phyloP scores from a whole-genome alignment of 2,797 vertebrate species.

The Microctenopoma stevenorrisi region DNA sequence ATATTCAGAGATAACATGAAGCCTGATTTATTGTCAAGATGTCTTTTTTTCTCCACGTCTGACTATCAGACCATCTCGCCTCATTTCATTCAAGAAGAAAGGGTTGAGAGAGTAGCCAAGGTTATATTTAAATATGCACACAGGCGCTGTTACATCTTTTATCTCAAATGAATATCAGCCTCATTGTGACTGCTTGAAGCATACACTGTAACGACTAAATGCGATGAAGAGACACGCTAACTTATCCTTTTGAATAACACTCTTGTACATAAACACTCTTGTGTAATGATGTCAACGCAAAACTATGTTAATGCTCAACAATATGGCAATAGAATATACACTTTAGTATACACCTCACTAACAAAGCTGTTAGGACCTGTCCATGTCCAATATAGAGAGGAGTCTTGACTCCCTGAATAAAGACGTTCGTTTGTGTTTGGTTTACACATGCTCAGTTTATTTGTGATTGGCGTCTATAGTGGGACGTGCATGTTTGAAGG shows the following conservation, averaged over 20 bases:
- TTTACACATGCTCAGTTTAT: slow-evolving; percentile 34
- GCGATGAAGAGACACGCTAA: slow-evolving; percentile 2
- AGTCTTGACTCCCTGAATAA: slow-evolving; percentile 43
- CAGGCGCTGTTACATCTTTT: slow-evolving; percentile 29
- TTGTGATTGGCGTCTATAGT: slow-evolving; percentile 8
- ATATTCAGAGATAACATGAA: slow-evolving; percentile 58
- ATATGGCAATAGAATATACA: slow-evolving; percentile 21
- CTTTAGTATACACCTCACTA: slow-evolving; percentile 8
- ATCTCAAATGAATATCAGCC: slow-evolving; percentile 62
- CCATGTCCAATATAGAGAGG: neutral
- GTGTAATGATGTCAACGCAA: slow-evolving; percentile 46
- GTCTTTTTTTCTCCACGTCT: slow-evolving; percentile 64
- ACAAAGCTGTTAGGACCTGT: slow-evolving; percentile 7
- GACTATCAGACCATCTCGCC: slow-evolving; percentile 65
- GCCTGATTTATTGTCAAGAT: slow-evolving; percentile 66
- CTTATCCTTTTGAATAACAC: slow-evolving; percentile 29
- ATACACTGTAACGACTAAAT: slow-evolving; percentile 14
- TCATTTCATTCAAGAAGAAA: slow-evolving; percentile 37
- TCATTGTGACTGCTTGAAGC: slow-evolving; percentile 27
- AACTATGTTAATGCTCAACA: slow-evolving; percentile 15
- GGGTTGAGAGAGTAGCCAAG: slow-evolving; percentile 41
- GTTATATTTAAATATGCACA: slow-evolving; percentile 66
- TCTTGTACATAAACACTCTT: slow-evolving; percentile 13
- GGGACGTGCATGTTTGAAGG: slow-evolving; percentile 46
- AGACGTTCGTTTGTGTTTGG: slow-evolving; percentile 59